A percentile compares a stretch with the other conserved stretches of the same genome.
These are phyloP conservation scores for Xylota sylvarum DNA, from an alignment of 2,888 invertebrate species.

Conservation along the genomic window DNA sequence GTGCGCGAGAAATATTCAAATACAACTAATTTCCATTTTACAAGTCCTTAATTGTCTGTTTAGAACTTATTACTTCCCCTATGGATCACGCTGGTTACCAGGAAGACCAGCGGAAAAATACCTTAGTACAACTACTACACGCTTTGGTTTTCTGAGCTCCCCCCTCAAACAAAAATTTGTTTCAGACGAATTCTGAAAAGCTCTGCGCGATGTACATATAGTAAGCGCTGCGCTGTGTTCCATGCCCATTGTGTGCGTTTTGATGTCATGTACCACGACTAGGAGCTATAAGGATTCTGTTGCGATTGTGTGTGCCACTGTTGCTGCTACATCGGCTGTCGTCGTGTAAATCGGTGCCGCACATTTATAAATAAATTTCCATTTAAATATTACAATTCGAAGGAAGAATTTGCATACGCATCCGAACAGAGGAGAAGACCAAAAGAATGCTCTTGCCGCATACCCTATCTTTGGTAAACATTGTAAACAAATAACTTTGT, in stretches of 20 bases:
- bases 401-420: constrained; percentile 68
- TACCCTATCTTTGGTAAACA: constrained; percentile 35
- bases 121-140: constrained; percentile 11
- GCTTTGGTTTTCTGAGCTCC: constrained; percentile 8
- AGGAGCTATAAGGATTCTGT: background rate
- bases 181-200: constrained; percentile 11
- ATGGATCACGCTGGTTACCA: constrained; percentile 48
- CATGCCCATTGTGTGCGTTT: no score
- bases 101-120: background rate
- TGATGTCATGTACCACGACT: background rate
- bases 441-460: background rate
- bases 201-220: no score
- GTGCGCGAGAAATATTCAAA: constrained; percentile 60
- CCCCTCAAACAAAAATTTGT: constrained; percentile 34
- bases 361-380: constrained; percentile 73
- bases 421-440: background rate
- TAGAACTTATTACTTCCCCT: constrained; percentile 73
- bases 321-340: constrained; percentile 43
- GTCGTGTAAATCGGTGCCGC: constrained; percentile 68
- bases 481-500: constrained; percentile 72
- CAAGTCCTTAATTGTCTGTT: constrained; percentile 76
- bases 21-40: constrained; percentile 74
- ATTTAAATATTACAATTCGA: constrained; percentile 69
- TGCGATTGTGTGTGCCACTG: constrained; percentile 46
- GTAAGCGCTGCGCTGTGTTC: no score